Conservation (phyloP, 2,113 vertebrate genomes). For the Amblyopsis rosae region DNA sequence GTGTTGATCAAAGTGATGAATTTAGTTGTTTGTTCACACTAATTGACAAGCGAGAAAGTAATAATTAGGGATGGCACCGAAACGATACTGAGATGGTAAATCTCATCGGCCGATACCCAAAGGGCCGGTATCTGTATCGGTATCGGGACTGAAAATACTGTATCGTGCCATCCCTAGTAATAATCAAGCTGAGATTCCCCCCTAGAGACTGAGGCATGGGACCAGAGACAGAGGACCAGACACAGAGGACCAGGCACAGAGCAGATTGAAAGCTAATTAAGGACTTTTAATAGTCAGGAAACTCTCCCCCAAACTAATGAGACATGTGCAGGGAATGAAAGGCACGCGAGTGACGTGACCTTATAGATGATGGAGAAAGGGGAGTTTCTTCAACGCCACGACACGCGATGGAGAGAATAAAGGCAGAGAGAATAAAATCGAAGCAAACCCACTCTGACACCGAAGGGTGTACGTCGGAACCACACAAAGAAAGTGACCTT, state of each 20-base stretch:
- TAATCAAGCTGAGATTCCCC: slow-evolving; percentile 27
- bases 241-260: neutral
- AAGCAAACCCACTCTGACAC: slow-evolving; percentile 10
- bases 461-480: neutral
- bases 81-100: no score
- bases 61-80: slow-evolving; percentile 13
- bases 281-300: slow-evolving; percentile 68
- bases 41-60: slow-evolving; percentile 76
- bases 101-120: no score
- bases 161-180: no score
- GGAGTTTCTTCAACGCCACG: neutral
- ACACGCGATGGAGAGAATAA: neutral
- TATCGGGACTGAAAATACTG: no score
- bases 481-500: slow-evolving; percentile 10
- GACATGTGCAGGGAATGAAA: slow-evolving; percentile 10
- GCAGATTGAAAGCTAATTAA: slow-evolving; percentile 78
- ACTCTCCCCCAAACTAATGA: slow-evolving; percentile 39
- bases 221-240: neutral
- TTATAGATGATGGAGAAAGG: slow-evolving; percentile 20
- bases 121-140: no score
- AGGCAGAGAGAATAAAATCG: no score
- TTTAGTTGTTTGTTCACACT: slow-evolving; percentile 40
- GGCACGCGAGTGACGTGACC: slow-evolving; percentile 23
- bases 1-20: slow-evolving; percentile 55
- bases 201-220: neutral